Evolutionary conservation across 2,797 vertebrate species (phyloP), one percentile per base, ranked within the genome.

Genomic region (Rhabdomys pumilio): DNA sequence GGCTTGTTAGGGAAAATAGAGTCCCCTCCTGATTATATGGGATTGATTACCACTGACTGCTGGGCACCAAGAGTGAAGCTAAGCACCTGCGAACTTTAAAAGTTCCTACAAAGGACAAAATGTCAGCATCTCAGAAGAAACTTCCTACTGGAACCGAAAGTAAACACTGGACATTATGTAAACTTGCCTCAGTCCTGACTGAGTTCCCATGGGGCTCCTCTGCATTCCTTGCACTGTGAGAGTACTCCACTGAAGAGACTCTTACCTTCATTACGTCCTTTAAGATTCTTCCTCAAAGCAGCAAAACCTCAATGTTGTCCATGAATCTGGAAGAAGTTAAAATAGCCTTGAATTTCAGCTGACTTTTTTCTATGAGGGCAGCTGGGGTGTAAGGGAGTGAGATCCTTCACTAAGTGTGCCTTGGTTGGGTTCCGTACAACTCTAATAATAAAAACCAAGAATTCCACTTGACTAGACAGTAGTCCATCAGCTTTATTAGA

Each of bases 21-120:
- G 26, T 79, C 7, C 73, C 67, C 50, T 73, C 13, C 72, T 79
- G 13, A n/a, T 92, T 89, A 44, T 84, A 47, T 87, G 44, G 53
- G 31, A 76, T 69, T 31, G 15, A 91, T 59, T 87, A 65, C 67
- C 88, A 55, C 38, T 83, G 55, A 47, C 12, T 94, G 59, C 13
- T 61, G 24, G 63, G 80, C 76, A 31, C 73, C 90, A 79, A 89
- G 14, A 93, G 3, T 80, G 44, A 79, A 13, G 61, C 2, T 47
- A 83, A 67, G 59, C 15, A 80, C 86, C 83, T 89, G 29, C 44
- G 38, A 90, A 82, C 31, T 73, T 89, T 47, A 44, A 59, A 84
- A 76, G 50, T 80, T 80, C 88, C 57, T 93, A 61, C 14, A 75
- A 55, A 72, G 89, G 67, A 79, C 84, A 80, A 91, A 94, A 93